Evolutionary conservation across 2,888 invertebrate species (phyloP), one percentile per base, ranked within the genome.

Genomic region (Hedya salicella): DNA sequence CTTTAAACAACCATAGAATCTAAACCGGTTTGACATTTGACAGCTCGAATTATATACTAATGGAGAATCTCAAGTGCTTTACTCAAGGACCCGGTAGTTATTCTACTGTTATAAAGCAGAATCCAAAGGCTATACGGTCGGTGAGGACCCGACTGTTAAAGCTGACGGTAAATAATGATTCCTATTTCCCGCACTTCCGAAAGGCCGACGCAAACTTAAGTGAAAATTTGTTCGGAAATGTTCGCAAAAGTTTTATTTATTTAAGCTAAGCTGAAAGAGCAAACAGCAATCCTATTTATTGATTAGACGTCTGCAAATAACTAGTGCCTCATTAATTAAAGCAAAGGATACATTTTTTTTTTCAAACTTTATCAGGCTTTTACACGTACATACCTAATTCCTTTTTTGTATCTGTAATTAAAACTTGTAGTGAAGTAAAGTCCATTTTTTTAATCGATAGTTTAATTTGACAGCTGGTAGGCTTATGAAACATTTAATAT

Each of bases 81-180:
- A n/a, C n/a, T n/a, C n/a, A n/a, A n/a, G n/a, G n/a, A n/a, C n/a
- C n/a, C n/a, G n/a, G n/a, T n/a, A n/a, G n/a, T n/a, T n/a, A n/a
- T n/a, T n/a, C 16, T 44, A 44, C 8, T 2, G 16, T 16, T 16
- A 9, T 17, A 0, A 8, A 8, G 46, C 44, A 46, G 19, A 16
- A 44, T 30, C 0, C 32, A 30, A 36, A 48, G 1, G 4, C 36
- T 9, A n/a, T 60, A 21, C 39, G 30, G 65, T 60, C 32, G 39
- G 30, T 39, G 14, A 39, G 30, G 32, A 59, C 59, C 59, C 46
- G 30, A 1, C 16, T 4, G 36, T 52, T 46, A 85, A 85, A 81
- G 86, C 85, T 88, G 89, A 88, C 88, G 81, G 83, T 86, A 88
- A 89, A 88, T 91, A 89, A 91, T 89, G 88, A 89, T 86, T 86